Conservation (phyloP, 1,140 invertebrate species). For the Drosophila sechellia region DNA sequence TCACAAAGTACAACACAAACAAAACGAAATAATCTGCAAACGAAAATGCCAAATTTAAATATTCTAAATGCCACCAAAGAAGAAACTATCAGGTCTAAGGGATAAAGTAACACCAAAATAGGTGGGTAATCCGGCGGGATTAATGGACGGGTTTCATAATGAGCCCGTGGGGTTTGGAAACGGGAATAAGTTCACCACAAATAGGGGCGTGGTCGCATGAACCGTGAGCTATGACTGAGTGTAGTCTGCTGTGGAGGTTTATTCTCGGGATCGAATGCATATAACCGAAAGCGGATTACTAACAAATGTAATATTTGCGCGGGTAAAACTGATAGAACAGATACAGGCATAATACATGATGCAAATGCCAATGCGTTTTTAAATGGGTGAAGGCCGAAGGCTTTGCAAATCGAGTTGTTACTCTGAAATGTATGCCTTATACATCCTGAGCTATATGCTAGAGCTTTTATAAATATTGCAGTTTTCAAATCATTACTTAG, state of each 20-base stretch:
- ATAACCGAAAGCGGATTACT: conserved; percentile 6
- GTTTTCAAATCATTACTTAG: too few species aligned
- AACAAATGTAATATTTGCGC: neutral
- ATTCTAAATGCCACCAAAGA: conserved; percentile 16
- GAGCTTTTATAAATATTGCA: too few species aligned
- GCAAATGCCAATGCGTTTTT: conserved; percentile 3
- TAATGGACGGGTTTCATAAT: neutral
- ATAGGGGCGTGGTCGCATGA: conserved; percentile 11
- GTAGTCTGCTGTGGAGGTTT: conserved; percentile 5
- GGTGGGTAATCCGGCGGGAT: neutral
- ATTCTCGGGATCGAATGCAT: neutral
- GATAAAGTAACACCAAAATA: conserved; percentile 7
- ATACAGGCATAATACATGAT: neutral
- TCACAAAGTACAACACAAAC: conserved; percentile 39
- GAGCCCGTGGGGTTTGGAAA: too few species aligned
- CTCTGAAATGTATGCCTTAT: too few species aligned
- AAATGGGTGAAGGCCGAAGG: neutral
- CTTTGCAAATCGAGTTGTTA: neutral
- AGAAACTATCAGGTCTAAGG: too few species aligned
- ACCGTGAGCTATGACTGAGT: conserved; percentile 13
- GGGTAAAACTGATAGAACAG: neutral
- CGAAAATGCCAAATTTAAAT: conserved; percentile 31
- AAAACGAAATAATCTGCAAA: conserved; percentile 35
- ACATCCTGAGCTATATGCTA: too few species aligned
- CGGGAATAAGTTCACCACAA: conserved; percentile 27